These are phyloP conservation scores for Eupithecia subfuscata DNA, from an alignment of 2,888 invertebrate genomes.

Conservation along the genomic window DNA sequence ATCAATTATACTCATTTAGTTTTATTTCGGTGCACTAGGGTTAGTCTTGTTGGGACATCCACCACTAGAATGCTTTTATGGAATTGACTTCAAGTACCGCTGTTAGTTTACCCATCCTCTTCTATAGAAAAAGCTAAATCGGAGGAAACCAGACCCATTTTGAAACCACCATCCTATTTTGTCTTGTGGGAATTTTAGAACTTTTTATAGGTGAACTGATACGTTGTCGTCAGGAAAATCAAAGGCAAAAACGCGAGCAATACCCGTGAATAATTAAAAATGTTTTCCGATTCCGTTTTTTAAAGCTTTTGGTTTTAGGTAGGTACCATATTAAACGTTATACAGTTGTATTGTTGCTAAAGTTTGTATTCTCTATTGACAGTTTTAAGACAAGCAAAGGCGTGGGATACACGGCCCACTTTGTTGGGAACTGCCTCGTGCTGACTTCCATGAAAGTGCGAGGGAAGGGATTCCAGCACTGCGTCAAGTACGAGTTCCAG, in stretches of 20 bases:
- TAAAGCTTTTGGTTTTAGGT: too few species aligned
- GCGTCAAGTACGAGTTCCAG: slow-evolving; percentile 99
- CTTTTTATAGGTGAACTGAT: background rate
- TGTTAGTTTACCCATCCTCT: background rate
- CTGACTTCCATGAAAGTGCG: slow-evolving; percentile 99
- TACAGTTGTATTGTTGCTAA: background rate
- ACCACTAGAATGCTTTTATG: background rate
- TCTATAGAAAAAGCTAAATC: background rate
- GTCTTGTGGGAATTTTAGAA: background rate
- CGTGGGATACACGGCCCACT: slow-evolving; percentile 99
- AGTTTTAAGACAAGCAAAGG: slow-evolving; percentile 99
- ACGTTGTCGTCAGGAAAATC: background rate
- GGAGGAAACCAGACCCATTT: background rate
- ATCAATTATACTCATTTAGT: background rate
- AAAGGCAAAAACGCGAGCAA: background rate
- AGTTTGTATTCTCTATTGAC: slow-evolving; percentile 43
- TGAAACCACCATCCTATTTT: background rate
- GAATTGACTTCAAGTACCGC: background rate
- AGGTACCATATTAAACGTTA: too few species aligned
- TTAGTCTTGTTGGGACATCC: background rate
- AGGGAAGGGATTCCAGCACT: slow-evolving; percentile 99
- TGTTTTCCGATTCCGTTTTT: too few species aligned
- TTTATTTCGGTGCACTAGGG: background rate
- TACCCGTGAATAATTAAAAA: background rate
- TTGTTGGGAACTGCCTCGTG: slow-evolving; percentile 99